Conservation (phyloP, 2,888 invertebrate genomes). For the Archips crataeganus region DNA sequence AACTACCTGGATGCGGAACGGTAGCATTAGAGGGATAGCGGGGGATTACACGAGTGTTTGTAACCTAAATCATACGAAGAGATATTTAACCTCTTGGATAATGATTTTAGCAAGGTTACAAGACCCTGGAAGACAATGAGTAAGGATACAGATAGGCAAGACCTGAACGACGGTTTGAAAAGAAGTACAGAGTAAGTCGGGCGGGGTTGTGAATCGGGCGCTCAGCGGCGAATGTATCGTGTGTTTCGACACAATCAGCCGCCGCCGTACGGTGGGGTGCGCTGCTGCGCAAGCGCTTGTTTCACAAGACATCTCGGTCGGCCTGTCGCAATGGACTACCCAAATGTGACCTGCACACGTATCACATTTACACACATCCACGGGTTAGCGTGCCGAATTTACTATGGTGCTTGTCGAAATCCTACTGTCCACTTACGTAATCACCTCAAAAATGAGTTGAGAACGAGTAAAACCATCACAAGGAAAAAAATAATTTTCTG, state of each 20-base stretch:
- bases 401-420: constrained; percentile 43
- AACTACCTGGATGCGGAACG: neutral
- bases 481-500: constrained; percentile 1
- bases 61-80: neutral
- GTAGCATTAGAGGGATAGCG: neutral
- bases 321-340: constrained; percentile 84
- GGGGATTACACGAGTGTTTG: neutral
- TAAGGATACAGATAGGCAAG: neutral
- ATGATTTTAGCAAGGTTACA: neutral
- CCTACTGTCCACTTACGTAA: constrained; percentile 20
- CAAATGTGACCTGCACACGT: constrained; percentile 85
- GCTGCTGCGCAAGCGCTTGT: constrained; percentile 79
- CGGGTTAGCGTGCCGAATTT: constrained; percentile 59
- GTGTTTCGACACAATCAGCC: constrained; percentile 78
- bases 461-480: neutral
- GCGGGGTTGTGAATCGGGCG: constrained; percentile 66
- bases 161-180: constrained; percentile 5
- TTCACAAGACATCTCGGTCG: constrained; percentile 82
- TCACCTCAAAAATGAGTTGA: neutral
- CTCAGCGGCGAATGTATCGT: constrained; percentile 67
- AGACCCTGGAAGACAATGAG: constrained; percentile 8
- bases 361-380: constrained; percentile 72
- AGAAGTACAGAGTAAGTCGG: constrained; percentile 43
- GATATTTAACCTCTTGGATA: neutral
- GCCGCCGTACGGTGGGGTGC: constrained; percentile 69